Base-by-base conservation (phyloP, 2,888 invertebrate species). In the Lycaena phlaeas region DNA sequence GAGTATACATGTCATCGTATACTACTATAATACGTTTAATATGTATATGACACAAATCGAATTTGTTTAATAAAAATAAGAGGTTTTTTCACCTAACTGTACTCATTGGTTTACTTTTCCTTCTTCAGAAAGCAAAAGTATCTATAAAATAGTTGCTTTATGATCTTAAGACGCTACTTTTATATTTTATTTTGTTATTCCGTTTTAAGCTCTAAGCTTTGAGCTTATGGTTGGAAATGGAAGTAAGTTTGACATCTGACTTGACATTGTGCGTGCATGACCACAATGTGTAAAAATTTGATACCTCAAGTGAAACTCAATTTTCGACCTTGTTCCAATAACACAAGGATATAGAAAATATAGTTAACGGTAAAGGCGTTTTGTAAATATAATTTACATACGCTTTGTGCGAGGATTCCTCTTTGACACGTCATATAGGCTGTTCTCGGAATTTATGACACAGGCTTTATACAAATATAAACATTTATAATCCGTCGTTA, bases 41-140 rank as follows among this genome's bases (percentile, higher is more conserved):
- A n/a, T n/a, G n/a, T n/a, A n/a, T n/a, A n/a, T n/a, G n/a, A n/a
- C n/a, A n/a, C n/a, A n/a, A n/a, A n/a, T n/a, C n/a, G n/a, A n/a
- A n/a, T n/a, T n/a, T n/a, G n/a, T n/a, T n/a, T n/a, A n/a, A n/a
- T n/a, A n/a, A n/a, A n/a, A n/a, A n/a, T n/a, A n/a, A n/a, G n/a
- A n/a, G n/a, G 6, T 6, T 10, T 10, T 2, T 10, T 27, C 1
- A 31, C 10, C 11, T 18, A 7, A 18, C 18, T 12, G 18, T 31
- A 29, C 9, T 14, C 11, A 17, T 18, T 18, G 11, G 18, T 48
- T 50, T 44, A 51, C 53, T 53, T 53, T 56, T 54, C 50, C 53
- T 51, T 51, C 45, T 50, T 46, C 46, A 45, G 49, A 54, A 51
- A 51, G 48, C 52, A 52, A 54, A 53, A 51, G 50, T 51, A 49